Percentiles rank a stretch among this genome's conserved stretches.
Conservation (phyloP, 1,140 invertebrate species). For the Reticulitermes speratus region DNA sequence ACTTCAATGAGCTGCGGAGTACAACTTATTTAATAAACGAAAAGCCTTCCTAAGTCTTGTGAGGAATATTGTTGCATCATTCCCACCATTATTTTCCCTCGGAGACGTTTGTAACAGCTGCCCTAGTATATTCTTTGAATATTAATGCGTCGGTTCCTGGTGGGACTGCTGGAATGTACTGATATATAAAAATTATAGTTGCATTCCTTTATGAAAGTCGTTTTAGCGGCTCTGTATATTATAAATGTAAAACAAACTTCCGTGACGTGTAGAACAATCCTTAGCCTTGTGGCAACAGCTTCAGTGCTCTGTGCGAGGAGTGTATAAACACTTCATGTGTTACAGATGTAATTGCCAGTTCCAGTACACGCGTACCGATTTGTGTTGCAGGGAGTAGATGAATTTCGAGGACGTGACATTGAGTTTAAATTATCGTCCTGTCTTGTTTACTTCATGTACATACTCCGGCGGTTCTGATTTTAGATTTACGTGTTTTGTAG, state of each 20-base stretch:
- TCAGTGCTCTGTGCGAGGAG: neutral
- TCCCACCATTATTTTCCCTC: too few species aligned
- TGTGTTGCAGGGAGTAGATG: neutral
- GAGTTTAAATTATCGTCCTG: neutral
- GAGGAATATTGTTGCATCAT: too few species aligned
- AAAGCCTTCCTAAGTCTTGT: too few species aligned
- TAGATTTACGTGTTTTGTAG: too few species aligned
- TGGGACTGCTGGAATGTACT: too few species aligned
- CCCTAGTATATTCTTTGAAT: too few species aligned
- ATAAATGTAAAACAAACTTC: neutral
- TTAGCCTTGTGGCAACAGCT: neutral
- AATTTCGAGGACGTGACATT: neutral
- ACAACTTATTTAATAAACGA: too few species aligned
- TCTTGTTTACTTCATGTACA: neutral
- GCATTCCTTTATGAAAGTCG: neutral
- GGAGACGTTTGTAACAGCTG: too few species aligned
- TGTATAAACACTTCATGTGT: neutral
- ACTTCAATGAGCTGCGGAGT: too few species aligned
- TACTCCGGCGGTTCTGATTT: too few species aligned
- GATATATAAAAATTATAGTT: neutral
- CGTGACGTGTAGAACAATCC: neutral
- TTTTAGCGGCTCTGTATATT: neutral
- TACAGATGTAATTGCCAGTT: neutral
- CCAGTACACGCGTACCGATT: too few species aligned
- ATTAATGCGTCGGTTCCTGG: too few species aligned